Percentiles rank a stretch among this genome's conserved stretches.
Conservation (phyloP, 2,797 vertebrate species). For the Vireo griseus region DNA sequence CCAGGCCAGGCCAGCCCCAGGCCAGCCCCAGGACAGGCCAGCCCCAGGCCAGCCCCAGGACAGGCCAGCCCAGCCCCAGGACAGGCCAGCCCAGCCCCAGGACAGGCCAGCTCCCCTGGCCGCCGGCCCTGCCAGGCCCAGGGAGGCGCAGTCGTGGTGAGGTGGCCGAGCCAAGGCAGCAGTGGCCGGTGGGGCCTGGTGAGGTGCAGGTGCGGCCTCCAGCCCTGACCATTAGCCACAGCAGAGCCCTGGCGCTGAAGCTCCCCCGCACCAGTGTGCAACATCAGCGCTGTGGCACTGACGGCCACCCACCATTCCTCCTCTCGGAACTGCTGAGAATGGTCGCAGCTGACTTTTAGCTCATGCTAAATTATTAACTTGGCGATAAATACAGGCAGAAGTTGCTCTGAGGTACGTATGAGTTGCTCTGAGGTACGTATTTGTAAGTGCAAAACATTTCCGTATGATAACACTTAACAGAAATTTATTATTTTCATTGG, state of each 20-base stretch:
- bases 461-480: neutral
- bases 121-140: neutral
- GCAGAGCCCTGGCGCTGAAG: neutral
- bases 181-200: neutral
- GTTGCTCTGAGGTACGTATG: neutral
- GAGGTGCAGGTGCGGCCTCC: neutral
- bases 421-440: neutral
- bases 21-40: too few species aligned
- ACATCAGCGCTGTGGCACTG: neutral
- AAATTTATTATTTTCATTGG: conserved; percentile 36
- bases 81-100: neutral
- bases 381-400: neutral
- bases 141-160: neutral
- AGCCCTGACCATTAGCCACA: neutral
- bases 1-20: rapidly evolving
- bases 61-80: neutral
- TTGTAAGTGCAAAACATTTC: conserved; percentile 10
- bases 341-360: neutral
- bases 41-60: neutral
- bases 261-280: neutral
- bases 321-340: neutral
- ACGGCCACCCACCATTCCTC: neutral
- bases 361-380: conserved; percentile 33
- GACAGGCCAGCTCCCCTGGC: neutral
- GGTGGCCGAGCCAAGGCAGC: neutral